Evolutionary conservation across 2,888 invertebrate species (phyloP), one percentile per base, ranked within the genome.

Genomic region (Cephus rjabovi): DNA sequence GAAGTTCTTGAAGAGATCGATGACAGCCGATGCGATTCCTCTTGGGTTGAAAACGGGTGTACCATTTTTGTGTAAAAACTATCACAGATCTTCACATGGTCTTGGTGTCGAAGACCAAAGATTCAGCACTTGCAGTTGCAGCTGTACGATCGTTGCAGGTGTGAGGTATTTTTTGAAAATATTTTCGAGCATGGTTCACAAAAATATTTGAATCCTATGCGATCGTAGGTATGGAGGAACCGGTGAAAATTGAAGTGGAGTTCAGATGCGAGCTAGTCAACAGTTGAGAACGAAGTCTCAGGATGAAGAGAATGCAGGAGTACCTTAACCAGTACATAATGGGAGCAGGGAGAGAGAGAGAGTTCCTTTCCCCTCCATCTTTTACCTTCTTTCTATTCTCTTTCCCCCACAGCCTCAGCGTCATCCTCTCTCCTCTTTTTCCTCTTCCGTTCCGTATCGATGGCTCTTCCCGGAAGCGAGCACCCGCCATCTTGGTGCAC

Each of bases 401-500:
- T 79, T 76, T 77, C 78, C 82, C 71, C 35, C 34, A 75, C 76
- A 73, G 70, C 71, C 73, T 78, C 56, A 37, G 33, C 75, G 1
- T 56, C 23, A 23, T 56, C 40, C 23, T 56, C 40, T 40, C 23
- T 23, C 40, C 15, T 56, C 40, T 56, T 56, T 56, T 56, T 76
- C 76, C 78, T 80, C 81, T 84, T 84, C 82, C 84, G 85, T 85
- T 84, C 83, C 82, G 87, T 86, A 85, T 87, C 85, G 85, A 84
- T 83, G 85, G 84, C 83, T 86, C 85, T 88, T 88, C 89, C 88
- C 88, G 88, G 89, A 88, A 88, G 81, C 81, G 82, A 30, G 0
- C 4, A 30, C 0, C 40, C 40, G 40, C 40, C 40, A 56, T 56
- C 40, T 56, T 56, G 40, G 40, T 56, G 81, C 80, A 78, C 69